Base-by-base conservation (phyloP, 2,113 vertebrate species). In the Morone chrysops region DNA sequence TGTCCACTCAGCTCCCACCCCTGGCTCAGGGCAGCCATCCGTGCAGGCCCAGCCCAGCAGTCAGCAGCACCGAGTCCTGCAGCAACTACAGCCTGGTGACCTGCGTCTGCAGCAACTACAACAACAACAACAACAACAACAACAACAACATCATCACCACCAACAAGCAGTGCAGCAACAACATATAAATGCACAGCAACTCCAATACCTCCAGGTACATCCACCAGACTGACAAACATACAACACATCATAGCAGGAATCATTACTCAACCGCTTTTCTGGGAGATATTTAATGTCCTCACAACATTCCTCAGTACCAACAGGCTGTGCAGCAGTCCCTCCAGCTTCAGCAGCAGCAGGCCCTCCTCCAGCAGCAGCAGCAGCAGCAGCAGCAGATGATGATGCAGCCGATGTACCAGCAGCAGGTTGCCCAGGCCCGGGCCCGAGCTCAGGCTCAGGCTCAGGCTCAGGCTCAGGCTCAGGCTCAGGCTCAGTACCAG, bases 11-110 rank as follows among this genome's bases (percentile, higher is more conserved):
- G 97, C 95, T 11, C 14, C 61, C 0, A 93, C 93, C n/a, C 86
- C 94, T 14, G 96, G 95, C 80, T 95, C 92, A 0, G 93, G 90
- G 3, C 95, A 95, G 74, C 95, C 96, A 5, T 6, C 85, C 5
- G 8, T 94, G 62, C 90, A 87, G 84, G 90, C 12, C 17, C 96
- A 95, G 61, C 95, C 93, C 36, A 87, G 88, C 86, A 92, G 86
- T 86, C 97, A 96, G 80, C 96, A 96, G 36, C 96, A 98, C 87
- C 78, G 97, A 57, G 97, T 99, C 7, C 96, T 99, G 25, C 98
- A 99, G 92, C 98, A 99, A 80, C 94, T 99, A 0, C 98, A 99
- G 75, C 97, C 97, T 10, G 98, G 98, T 0, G 98, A 99, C 80
- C 96, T 97, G 94, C 96, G 98, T 11, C 92, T 99, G 4, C 98